Evolutionary conservation across 2,113 vertebrate species (phyloP).

Genomic region (Potamarius usumacintae): DNA sequence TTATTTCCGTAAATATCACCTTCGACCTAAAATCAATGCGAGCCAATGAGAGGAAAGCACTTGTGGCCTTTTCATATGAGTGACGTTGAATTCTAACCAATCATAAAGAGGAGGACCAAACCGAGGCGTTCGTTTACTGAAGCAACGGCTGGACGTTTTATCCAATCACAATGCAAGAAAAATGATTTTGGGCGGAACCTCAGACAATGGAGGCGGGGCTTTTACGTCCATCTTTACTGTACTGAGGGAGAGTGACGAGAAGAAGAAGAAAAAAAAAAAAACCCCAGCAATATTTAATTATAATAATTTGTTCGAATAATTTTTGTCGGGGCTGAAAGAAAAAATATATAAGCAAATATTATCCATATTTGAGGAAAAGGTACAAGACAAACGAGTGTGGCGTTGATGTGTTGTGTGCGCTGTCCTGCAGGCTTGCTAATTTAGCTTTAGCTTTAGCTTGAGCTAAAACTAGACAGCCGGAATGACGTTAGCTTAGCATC

Average conservation of each 20-base stretch:
- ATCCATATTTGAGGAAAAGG: not conserved
- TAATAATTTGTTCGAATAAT: not conserved
- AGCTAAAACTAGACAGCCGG: not conserved
- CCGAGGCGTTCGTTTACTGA: not conserved
- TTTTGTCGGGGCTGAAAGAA: not conserved
- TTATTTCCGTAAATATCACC: slow-evolving; percentile 6
- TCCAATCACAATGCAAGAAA: not conserved
- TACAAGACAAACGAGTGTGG: not conserved
- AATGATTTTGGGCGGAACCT: not conserved
- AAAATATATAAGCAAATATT: not conserved
- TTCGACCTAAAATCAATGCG: not conserved
- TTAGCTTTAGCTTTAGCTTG: not conserved
- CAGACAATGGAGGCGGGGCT: not conserved
- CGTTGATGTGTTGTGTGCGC: not conserved
- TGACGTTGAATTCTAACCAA: not conserved
- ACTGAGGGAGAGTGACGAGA: slow-evolving; percentile 14
- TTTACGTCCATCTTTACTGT: slow-evolving; percentile 26
- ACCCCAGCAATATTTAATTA: not conserved
- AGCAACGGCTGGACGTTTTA: not conserved
- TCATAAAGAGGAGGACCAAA: not conserved
- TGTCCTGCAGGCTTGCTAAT: slow-evolving; percentile 21
- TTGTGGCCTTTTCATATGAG: not conserved
- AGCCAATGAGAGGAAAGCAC: not conserved
- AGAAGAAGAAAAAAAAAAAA: not conserved
- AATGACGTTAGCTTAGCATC: slow-evolving; percentile 33